Percentiles rank a stretch among this genome's conserved stretches.
These are phyloP conservation scores for Serranus cabrilla DNA, from an alignment of 2,797 vertebrate genomes.

Conservation along the genomic window DNA sequence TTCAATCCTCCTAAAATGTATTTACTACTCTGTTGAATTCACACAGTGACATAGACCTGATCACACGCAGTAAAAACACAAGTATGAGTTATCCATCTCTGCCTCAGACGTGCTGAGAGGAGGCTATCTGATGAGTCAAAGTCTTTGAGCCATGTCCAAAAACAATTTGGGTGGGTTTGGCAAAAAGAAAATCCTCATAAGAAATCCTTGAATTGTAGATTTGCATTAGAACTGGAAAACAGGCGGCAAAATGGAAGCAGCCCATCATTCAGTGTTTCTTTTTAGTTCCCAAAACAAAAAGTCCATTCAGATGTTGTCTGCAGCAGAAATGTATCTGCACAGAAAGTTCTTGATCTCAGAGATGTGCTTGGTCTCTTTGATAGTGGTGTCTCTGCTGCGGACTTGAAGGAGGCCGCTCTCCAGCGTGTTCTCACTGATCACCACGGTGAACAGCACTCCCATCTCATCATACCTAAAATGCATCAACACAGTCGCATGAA, in stretches of 20 bases:
- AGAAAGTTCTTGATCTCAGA: conserved; percentile 92
- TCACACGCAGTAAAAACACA: not conserved
- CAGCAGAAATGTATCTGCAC: conserved; percentile 88
- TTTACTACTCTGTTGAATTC: not conserved
- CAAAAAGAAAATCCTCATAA: not conserved
- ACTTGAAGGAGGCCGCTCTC: conserved; percentile 93
- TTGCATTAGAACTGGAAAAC: not conserved
- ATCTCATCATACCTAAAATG: conserved; percentile 95
- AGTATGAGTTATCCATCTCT: not conserved
- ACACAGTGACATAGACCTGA: not conserved
- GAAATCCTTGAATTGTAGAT: not conserved
- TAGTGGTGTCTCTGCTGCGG: conserved; percentile 93
- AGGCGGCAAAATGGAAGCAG: not conserved
- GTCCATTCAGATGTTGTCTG: conserved; percentile 82
- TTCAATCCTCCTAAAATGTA: not conserved
- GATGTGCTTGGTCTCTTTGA: conserved; percentile 96
- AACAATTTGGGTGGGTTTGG: no score
- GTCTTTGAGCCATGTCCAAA: no score
- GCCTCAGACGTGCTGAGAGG: not conserved
- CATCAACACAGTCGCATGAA: conserved; percentile 9
- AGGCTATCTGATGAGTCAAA: not conserved
- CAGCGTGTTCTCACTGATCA: conserved; percentile 90
- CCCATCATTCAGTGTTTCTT: not conserved
- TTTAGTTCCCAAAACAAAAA: not conserved
- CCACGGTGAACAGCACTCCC: conserved; percentile 92